phyloP scores from a whole-genome alignment of 1,140 invertebrate species.

The Tribolium castaneum region DNA sequence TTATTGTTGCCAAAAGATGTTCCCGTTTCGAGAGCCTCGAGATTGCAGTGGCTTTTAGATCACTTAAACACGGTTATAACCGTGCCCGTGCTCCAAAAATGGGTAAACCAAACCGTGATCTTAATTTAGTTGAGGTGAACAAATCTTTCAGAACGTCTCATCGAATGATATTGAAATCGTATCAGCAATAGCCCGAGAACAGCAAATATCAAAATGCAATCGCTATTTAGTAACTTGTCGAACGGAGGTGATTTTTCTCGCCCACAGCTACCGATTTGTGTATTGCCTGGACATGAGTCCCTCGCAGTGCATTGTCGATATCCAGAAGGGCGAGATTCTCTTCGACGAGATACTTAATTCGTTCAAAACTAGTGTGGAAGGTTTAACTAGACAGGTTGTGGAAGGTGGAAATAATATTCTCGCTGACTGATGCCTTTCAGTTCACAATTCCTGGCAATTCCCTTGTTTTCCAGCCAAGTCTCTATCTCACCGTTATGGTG shows the following conservation, averaged over 20 bases:
- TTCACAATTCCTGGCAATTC: constrained; percentile 78
- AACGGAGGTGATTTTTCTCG: constrained; percentile 69
- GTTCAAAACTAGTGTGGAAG: constrained; percentile 73
- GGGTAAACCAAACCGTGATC: constrained; percentile 58
- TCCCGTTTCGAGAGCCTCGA: constrained; percentile 79
- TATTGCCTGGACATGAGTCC: constrained; percentile 87
- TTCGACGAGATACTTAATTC: constrained; percentile 76
- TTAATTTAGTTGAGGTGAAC: neutral
- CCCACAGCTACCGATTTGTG: constrained; percentile 75
- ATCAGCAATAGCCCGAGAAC: constrained; percentile 72
- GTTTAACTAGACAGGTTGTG: constrained; percentile 73
- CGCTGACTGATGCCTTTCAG: constrained; percentile 63
- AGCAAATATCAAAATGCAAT: constrained; percentile 70
- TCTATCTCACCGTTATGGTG: constrained; percentile 83
- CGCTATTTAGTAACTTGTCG: constrained; percentile 67
- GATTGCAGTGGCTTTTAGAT: constrained; percentile 81
- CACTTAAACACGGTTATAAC: constrained; percentile 74
- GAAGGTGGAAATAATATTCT: too few relatives aligned
- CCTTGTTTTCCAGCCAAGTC: constrained; percentile 74
- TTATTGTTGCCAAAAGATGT: constrained; percentile 80
- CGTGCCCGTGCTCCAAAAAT: constrained; percentile 62
- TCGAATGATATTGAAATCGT: constrained; percentile 72
- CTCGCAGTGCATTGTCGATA: constrained; percentile 80
- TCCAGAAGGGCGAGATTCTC: constrained; percentile 75
- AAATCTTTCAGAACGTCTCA: constrained; percentile 60